phyloP scores from a whole-genome alignment of 2,888 invertebrate genomes.

The Drosophila nr. perissopoda region DNA sequence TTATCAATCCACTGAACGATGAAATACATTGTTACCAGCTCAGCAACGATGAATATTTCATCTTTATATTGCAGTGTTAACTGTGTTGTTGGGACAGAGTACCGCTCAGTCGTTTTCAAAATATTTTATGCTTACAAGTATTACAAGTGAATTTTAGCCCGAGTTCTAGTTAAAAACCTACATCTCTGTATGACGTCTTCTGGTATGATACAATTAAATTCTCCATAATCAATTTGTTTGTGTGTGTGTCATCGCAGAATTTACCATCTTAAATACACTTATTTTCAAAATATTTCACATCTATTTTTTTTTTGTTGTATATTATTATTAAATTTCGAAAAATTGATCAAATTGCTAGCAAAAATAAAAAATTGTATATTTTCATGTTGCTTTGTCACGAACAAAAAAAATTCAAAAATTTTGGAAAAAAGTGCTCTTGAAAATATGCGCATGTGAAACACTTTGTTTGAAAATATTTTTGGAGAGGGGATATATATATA shows the following conservation, averaged over 20 bases:
- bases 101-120: background rate
- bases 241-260: constrained; percentile 16
- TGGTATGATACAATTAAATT: constrained; percentile 21
- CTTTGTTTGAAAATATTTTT: constrained; percentile 68
- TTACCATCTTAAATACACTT: constrained; percentile 8
- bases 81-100: too few species aligned
- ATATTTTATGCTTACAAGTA: background rate
- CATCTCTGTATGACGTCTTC: background rate
- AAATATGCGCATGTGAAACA: constrained; percentile 38
- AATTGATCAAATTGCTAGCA: constrained; percentile 2
- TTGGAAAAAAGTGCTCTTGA: constrained; percentile 20
- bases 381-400: background rate
- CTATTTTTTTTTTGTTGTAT: background rate
- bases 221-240: constrained; percentile 4
- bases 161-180: background rate
- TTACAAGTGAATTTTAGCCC: background rate
- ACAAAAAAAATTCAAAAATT: background rate
- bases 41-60: background rate
- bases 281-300: constrained; percentile 13
- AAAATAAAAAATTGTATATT: background rate
- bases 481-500: constrained; percentile 81
- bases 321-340: constrained; percentile 7
- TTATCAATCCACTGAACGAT: constrained; percentile 33
- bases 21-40: background rate
- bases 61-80: too few species aligned